Conservation (phyloP, 2,797 vertebrate genomes). For the Tokudaia tokunoshimensis region DNA sequence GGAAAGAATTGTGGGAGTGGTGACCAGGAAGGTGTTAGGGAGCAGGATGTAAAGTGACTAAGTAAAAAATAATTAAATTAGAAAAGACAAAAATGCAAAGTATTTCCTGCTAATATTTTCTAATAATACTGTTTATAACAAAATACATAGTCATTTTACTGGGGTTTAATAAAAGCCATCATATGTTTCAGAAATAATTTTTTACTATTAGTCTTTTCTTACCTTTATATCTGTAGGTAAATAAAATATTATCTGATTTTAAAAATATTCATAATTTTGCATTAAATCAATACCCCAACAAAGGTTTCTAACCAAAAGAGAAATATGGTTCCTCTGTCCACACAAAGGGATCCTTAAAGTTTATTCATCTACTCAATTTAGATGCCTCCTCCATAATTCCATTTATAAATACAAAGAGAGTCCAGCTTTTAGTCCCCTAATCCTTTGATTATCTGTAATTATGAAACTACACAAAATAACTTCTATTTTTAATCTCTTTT, state of each 20-base stretch:
- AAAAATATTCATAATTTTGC: slow-evolving; percentile 20
- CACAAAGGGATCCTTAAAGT: not conserved
- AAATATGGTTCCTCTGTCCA: not conserved
- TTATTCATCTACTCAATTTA: not conserved
- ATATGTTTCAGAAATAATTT: slow-evolving; percentile 34
- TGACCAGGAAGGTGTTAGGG: not conserved
- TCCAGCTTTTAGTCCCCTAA: not conserved
- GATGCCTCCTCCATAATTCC: not conserved
- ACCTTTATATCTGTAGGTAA: not conserved
- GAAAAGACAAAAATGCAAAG: not conserved
- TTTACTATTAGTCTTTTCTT: not conserved
- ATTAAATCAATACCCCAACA: not conserved
- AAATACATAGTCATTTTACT: not conserved
- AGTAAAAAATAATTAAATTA: not conserved
- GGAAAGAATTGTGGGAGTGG: not conserved
- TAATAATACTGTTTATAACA: not conserved
- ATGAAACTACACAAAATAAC: not conserved
- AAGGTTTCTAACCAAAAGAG: not conserved
- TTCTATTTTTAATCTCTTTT: not conserved
- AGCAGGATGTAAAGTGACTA: not conserved
- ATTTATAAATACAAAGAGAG: not conserved
- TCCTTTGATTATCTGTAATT: not conserved
- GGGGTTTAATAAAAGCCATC: not conserved
- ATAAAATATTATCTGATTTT: not conserved
- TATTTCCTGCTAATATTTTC: slow-evolving; percentile 1